Conservation (phyloP, 92 coral and sea anemone genomes). For the Siderastrea radians region DNA sequence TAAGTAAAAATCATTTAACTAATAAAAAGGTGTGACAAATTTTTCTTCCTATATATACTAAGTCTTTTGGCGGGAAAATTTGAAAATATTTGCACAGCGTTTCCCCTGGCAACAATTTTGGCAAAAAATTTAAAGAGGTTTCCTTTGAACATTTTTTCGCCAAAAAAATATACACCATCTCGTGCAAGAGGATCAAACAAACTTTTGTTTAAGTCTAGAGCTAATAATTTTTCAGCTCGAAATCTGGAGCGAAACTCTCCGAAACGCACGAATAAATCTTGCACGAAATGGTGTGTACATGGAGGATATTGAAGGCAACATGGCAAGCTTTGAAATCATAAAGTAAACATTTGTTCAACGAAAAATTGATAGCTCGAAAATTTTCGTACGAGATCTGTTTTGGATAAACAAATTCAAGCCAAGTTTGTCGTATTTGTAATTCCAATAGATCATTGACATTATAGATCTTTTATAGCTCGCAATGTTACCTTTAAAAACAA, state of each 20-base stretch:
- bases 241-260: background rate
- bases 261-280: background rate
- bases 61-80: conserved; percentile 28
- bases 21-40: background rate
- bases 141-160: background rate
- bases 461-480: background rate
- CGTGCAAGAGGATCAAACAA: background rate
- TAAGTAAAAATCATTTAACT: no score
- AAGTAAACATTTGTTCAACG: background rate
- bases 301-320: background rate
- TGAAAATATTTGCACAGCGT: conserved; percentile 6
- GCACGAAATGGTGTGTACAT: background rate
- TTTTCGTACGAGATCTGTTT: no score
- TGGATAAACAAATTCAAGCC: no score
- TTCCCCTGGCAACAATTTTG: conserved; percentile 5
- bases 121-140: background rate
- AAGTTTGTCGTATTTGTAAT: no score
- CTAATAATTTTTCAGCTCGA: no score
- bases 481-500: background rate
- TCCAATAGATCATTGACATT: background rate
- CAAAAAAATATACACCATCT: background rate
- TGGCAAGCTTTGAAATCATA: background rate
- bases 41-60: background rate
- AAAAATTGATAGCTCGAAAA: no score
- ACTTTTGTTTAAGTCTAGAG: no score